Evolutionary conservation across 2,113 vertebrate species (phyloP).

Genomic region (Drymodes brunneopygia): DNA sequence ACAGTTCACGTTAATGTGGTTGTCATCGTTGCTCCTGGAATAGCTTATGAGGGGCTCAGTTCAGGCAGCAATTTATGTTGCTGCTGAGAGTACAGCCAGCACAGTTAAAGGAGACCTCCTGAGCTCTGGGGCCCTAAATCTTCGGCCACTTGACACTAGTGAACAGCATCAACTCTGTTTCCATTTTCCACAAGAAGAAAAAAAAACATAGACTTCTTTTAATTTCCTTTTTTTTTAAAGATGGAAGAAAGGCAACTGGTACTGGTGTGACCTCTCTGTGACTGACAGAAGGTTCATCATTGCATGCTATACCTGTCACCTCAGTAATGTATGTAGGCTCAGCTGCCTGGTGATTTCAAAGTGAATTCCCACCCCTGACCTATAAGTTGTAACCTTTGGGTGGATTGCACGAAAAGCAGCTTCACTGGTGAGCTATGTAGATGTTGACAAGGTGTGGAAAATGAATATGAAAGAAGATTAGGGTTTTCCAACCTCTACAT

Average conservation of each 20-base stretch:
- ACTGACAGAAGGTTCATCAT: slow-evolving; percentile 17
- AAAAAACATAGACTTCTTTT: background rate
- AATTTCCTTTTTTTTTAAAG: background rate
- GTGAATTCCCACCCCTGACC: slow-evolving; percentile 8
- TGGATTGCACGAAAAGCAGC: background rate
- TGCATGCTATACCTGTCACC: background rate
- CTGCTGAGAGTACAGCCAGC: background rate
- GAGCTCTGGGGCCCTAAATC: slow-evolving; percentile 32
- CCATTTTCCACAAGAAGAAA: background rate
- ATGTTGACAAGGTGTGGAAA: slow-evolving; percentile 1
- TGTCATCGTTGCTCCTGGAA: background rate
- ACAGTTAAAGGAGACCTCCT: background rate
- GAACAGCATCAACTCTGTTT: background rate
- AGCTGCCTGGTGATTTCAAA: slow-evolving; percentile 43
- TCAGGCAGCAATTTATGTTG: background rate
- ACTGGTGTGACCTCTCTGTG: background rate
- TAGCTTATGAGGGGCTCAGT: background rate
- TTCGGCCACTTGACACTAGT: background rate
- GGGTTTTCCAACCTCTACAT: background rate
- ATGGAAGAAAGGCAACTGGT: background rate
- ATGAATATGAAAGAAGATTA: background rate
- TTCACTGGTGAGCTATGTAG: background rate
- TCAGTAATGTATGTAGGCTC: slow-evolving; percentile 22
- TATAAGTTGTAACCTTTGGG: background rate
- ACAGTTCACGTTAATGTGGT: background rate